phyloP scores from a whole-genome alignment of 2,888 invertebrate species.

The Capitulum mitella region DNA sequence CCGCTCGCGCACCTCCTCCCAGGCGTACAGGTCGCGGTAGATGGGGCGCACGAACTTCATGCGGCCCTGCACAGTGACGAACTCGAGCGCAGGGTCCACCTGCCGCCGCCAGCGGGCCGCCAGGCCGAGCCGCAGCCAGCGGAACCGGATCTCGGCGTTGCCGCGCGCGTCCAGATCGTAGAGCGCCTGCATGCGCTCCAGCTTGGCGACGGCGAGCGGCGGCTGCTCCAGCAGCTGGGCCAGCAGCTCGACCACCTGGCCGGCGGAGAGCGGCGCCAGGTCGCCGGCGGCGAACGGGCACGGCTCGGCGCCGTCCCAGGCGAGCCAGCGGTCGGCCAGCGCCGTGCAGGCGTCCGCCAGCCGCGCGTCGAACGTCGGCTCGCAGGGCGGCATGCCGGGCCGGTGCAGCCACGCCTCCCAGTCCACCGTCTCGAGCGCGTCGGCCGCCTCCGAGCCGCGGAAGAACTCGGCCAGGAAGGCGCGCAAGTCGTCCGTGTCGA shows the following conservation, averaged over 20 bases:
- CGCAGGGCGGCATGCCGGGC: slow-evolving; percentile 81
- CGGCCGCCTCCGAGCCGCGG: slow-evolving; percentile 46
- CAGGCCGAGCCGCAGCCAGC: slow-evolving; percentile 35
- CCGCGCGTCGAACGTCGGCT: slow-evolving; percentile 67
- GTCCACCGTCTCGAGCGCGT: slow-evolving; percentile 48
- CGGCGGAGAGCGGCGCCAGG: slow-evolving; percentile 28
- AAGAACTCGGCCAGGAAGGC: slow-evolving; percentile 63
- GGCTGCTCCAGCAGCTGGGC: slow-evolving; percentile 55
- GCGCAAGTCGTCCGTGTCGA: slow-evolving; percentile 75
- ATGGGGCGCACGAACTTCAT: slow-evolving; percentile 87
- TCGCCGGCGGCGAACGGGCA: slow-evolving; percentile 29
- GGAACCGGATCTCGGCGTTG: slow-evolving; percentile 68
- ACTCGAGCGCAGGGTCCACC: slow-evolving; percentile 61
- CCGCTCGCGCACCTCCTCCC: slow-evolving; percentile 60
- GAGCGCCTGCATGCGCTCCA: slow-evolving; percentile 54
- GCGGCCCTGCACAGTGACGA: slow-evolving; percentile 75
- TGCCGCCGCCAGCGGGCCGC: slow-evolving; percentile 60
- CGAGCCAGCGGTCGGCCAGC: slow-evolving; percentile 53
- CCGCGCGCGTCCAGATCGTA: slow-evolving; percentile 59
- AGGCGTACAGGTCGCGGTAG: slow-evolving; percentile 72
- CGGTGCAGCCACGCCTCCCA: slow-evolving; percentile 77
- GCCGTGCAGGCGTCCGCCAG: slow-evolving; percentile 55
- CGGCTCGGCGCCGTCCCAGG: slow-evolving; percentile 41
- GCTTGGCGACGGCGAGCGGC: slow-evolving; percentile 49
- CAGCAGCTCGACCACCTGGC: slow-evolving; percentile 55